Base-by-base conservation (phyloP, 2,113 vertebrate genomes). In the Erythrocercus mccallii region DNA sequence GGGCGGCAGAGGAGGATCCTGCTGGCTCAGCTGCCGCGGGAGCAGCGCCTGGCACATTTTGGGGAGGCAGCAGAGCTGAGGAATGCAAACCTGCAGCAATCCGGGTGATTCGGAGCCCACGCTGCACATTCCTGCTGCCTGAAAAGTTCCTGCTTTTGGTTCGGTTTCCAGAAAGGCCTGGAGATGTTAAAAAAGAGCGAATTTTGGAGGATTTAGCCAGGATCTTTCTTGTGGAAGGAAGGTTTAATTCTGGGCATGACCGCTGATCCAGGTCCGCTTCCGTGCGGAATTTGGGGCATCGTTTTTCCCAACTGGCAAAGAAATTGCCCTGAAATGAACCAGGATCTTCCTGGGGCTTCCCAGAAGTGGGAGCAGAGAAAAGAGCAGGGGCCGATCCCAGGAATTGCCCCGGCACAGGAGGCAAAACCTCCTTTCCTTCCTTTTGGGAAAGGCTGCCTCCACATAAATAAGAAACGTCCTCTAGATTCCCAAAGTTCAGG, bases 201-300 rank as follows among this genome's bases (percentile, higher is more conserved):
- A 12, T 25, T 44, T 65, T 13, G 30, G 44, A 35, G 15, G 45
- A 4, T 22, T 53, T 68, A 13, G 0, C 0, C 23, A 24, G 16
- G 6, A 15, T 2, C 5, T 62, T 6, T 13, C 38, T 28, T 27
- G 12, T n/a, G 38, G 37, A 42, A 33, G 11, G 48, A 27, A 40
- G 4, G 9, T 53, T 76, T 76, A 7, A 22, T 57, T 57, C 78
- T 56, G 35, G 11, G 18, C 45, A 27, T 38, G 62, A 6, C 11
- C 11, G 2, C 4, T 40, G 23, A 14, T 8, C 44, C 42, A 18
- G 53, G 11, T 7, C 11, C 17, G 28, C 2, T 48, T 6, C n/a
- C 6, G 17, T 4, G 42, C 4, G 3, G 78, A 27, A 27, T 28
- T 4, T 48, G 53, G 35, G 23, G 11, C 14, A 3, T 14, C 0